Evolutionary conservation across 2,797 vertebrate species (phyloP), one percentile per base, ranked within the genome.

Genomic region (Aselliscus stoliczkanus): DNA sequence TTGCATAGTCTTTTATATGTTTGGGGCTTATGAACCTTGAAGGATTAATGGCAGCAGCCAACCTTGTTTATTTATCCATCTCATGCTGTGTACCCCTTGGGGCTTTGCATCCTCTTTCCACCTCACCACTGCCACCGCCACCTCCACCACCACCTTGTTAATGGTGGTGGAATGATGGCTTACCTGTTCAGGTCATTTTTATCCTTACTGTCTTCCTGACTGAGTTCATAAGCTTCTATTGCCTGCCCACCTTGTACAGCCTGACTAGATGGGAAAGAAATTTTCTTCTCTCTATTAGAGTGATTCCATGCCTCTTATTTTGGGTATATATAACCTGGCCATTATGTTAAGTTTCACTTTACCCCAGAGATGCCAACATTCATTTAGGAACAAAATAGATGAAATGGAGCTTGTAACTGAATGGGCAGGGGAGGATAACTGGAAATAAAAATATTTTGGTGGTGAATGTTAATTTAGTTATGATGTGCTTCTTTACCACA

Each of bases 401-500:
- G 39, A 75, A 77, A 84, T 39, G 15, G 39, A 14, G 10, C 62
- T 83, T 90, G n/a, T 64, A 79, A 70, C 10, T 86, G 47, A 77
- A 37, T 60, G 62, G 52, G 1, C 47, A 77, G 20, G 21, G 5
- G 47, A 91, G 13, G 27, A 62, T 87, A 29, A 64, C 54, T 72
- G n/a, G 47, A 88, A 65, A 86, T 75, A 62, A 75, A 89, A 70
- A 17, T 39, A 79, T 92, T 92, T 92, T 58, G 54, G 27, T 94
- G 52, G 42, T 37, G 7, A 95, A 44, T 79, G 9, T 82, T 93
- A 90, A 56, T 85, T 90, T 81, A 84, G 39, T 93, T 92, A 29
- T 7, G 12, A 4, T 88, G 27, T 94, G 42, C 29, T 96, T 82
- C 60, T 94, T 88, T 62, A 73, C 52, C 44, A 67, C 20, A 72